Evolutionary conservation across 2,113 vertebrate genomes (phyloP), one percentile per base, ranked within the genome.

Genomic region (Anarhynchus alexandrinus): DNA sequence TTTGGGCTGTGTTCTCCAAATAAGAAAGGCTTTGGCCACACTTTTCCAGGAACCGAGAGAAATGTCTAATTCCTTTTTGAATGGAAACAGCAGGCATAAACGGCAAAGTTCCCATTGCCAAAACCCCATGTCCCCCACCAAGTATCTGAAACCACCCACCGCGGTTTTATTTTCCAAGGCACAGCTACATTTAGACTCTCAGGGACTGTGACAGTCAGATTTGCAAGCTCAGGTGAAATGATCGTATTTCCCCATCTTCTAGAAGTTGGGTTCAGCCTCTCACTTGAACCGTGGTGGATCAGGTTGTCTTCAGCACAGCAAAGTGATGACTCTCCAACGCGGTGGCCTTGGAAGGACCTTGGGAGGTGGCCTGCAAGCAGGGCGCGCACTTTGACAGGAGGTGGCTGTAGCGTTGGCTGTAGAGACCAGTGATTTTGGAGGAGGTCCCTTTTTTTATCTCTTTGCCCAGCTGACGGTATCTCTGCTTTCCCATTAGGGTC

Each of bases 311-410:
- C 42, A 54, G 38, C 70, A 12, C 5, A 59, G 12, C 52, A 42
- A n/a, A 65, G 12, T 0, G 2, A 19, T 13, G 34, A 23, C 19
- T 5, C 1, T 27, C 7, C 49, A 32, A 11, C 0, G 1, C 0
- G 4, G 19, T 14, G 40, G 19, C 58, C 54, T 65, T 2, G 2
- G 25, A 69, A 76, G 12, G 61, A 47, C 67, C 10, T 17, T 72
- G 65, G 16, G 25, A 70, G 5, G 9, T 34, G 30, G 3, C 6
- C 43, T 84, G 29, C 12, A 61, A 32, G 43, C 10, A 18, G 10
- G 7, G 2, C 10, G 14, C 20, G 11, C 3, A 1, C 17, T 61
- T 54, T 15, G 22, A n/a, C 1, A 59, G 38, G 25, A 51, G 25
- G 19, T 17, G 13, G 34, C 42, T 78, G 19, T 6, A 76, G 26